Evolutionary conservation across 2,113 vertebrate species (phyloP), one percentile per base, ranked within the genome.

Genomic region (Cranoglanis bouderius): DNA sequence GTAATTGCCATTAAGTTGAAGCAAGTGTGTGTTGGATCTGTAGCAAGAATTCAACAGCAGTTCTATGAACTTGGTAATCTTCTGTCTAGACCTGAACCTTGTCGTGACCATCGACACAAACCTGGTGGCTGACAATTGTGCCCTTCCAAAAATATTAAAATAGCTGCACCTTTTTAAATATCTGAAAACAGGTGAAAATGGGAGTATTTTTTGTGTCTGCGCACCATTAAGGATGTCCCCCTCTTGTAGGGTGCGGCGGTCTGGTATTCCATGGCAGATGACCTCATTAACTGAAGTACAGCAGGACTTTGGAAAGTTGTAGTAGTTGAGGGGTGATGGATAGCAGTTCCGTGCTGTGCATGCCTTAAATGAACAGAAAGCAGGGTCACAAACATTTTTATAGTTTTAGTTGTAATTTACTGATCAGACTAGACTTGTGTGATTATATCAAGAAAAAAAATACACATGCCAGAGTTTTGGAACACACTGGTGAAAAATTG

Each of bases 231-330:
- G 97, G 89, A 99, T 99, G 89, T 99, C 98, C 43, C 97, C 98
- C 18, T 99, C 98, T 92, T 98, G 97, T 90, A 99, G 95, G 0
- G 93, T 95, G 91, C 98, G 95, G 91, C 97, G 95, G 92, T 99
- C 98, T 49, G 98, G 98, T 94, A 99, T 99, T 89, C 98, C 98
- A 86, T 99, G 98, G 94, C 98, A 99, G 93, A 99, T 99, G 75
- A 99, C 98, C 95, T 99, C 98, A 85, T 99, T 99, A 91, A 99
- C 98, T 61, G 98, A 99, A 0, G 98, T 99, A 94, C 98, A 99
- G 95, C 97, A 99, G 0, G 98, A 99, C 94, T 99, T 99, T 4
- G 98, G 98, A 86, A 99, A 99, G 95, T 99, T 99, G 94, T 99
- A 99, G 91, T 99, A 99, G 96, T 99, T 99, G 92, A 99, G 94